Evolutionary conservation across 2,113 vertebrate genomes (phyloP).

Genomic region (Ophthalmotilapia sp.): DNA sequence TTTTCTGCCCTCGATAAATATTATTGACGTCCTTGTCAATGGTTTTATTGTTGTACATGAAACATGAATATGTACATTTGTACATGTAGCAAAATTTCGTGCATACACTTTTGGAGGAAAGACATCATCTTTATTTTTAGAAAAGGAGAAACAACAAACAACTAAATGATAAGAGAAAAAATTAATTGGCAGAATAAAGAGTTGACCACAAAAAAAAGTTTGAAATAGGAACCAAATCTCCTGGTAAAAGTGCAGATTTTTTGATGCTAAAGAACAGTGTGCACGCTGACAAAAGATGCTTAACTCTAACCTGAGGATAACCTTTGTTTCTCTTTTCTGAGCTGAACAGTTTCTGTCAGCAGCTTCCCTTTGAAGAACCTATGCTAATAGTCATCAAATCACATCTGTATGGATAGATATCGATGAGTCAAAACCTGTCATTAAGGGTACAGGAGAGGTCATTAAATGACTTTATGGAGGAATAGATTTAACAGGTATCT

Average conservation of each 20-base stretch:
- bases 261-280: background rate
- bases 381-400: background rate
- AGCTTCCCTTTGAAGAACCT: background rate
- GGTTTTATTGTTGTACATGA: background rate
- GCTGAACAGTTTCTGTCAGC: background rate
- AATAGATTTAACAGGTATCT: fast-evolving
- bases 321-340: background rate
- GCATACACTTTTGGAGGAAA: background rate
- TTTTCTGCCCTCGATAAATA: background rate
- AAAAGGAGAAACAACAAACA: background rate
- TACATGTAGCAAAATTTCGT: background rate
- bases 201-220: too few species aligned
- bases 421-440: background rate
- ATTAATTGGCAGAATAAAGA: background rate
- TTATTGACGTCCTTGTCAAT: background rate
- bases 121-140: background rate
- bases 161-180: background rate
- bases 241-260: background rate
- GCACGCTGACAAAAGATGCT: fast-evolving
- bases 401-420: background rate
- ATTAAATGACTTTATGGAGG: background rate
- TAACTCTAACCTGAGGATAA: background rate
- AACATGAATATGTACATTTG: background rate
- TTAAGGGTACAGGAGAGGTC: background rate
- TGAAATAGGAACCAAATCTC: background rate